A percentile compares a stretch with the other conserved stretches of the same genome.
These are phyloP conservation scores for Choristoneura fumiferana DNA, from an alignment of 1,140 invertebrate species.

Conservation along the genomic window DNA sequence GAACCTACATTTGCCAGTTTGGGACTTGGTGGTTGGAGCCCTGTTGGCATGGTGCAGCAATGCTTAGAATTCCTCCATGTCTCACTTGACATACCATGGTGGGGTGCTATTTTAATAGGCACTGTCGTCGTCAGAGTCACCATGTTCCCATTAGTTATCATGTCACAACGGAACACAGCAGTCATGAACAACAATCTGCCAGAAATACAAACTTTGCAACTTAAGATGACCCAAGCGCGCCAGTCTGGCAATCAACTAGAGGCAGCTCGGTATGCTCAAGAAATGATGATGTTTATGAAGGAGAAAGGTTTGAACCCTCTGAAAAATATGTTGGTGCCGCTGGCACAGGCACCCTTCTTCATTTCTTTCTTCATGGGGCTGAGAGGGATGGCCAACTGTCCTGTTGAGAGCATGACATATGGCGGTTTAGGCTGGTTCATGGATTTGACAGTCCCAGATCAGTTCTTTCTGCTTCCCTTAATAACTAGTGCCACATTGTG, in stretches of 20 bases:
- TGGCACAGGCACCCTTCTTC: conserved; percentile 93
- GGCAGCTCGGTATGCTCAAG: conserved; percentile 84
- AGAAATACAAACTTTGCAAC: conserved; percentile 87
- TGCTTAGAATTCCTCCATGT: conserved; percentile 91
- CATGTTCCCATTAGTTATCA: conserved; percentile 91
- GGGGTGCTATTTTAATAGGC: conserved; percentile 89
- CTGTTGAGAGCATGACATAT: conserved; percentile 90
- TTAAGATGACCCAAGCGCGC: conserved; percentile 90
- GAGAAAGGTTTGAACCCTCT: conserved; percentile 89
- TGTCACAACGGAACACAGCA: conserved; percentile 87
- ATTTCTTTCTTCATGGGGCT: conserved; percentile 94
- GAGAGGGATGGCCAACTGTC: conserved; percentile 90
- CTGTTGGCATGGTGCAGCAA: conserved; percentile 89
- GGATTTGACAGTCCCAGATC: conserved; percentile 94
- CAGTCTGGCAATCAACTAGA: conserved; percentile 89
- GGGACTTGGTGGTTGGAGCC: conserved; percentile 88
- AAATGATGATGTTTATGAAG: conserved; percentile 90
- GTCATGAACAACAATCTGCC: conserved; percentile 91
- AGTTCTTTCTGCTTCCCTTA: conserved; percentile 92
- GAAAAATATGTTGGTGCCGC: conserved; percentile 88
- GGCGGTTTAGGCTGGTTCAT: conserved; percentile 97
- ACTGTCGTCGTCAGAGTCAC: conserved; percentile 85
- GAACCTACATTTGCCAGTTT: conserved; percentile 89
- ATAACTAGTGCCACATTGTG: conserved; percentile 90
- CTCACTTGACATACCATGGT: conserved; percentile 90